Percentiles rank a stretch among this genome's conserved stretches.
Conservation (phyloP, 2,888 invertebrate genomes). For the Creontiades dilutus region DNA sequence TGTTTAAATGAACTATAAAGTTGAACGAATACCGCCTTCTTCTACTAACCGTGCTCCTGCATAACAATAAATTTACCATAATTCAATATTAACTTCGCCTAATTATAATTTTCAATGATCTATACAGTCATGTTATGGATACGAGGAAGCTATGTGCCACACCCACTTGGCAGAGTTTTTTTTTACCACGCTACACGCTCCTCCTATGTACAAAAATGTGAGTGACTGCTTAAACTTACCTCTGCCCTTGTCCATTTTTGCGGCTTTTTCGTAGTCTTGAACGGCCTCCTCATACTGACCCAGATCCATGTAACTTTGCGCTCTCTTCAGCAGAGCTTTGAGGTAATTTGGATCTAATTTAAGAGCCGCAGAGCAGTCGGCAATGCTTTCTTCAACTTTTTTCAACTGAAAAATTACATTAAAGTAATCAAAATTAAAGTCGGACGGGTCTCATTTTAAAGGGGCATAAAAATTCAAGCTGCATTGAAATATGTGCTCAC, state of each 20-base stretch:
- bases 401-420: constrained; percentile 80
- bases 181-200: no score
- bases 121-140: no score
- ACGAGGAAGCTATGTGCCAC: no score
- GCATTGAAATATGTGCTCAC: constrained; percentile 76
- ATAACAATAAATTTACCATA: no score
- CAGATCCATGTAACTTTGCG: constrained; percentile 90
- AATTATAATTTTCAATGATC: no score
- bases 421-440: background rate
- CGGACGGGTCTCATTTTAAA: no score
- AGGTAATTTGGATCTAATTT: constrained; percentile 91
- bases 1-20: no score
- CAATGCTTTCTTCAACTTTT: constrained; percentile 87
- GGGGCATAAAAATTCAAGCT: background rate
- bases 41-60: no score
- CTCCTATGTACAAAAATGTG: no score
- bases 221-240: constrained; percentile 66
- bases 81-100: no score
- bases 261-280: constrained; percentile 91
- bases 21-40: no score
- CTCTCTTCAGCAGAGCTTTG: constrained; percentile 92
- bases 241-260: constrained; percentile 87
- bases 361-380: constrained; percentile 91
- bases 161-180: no score
- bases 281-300: constrained; percentile 94